Conservation (phyloP, 2,113 vertebrate genomes). For the Syngnathoides biaculeatus region DNA sequence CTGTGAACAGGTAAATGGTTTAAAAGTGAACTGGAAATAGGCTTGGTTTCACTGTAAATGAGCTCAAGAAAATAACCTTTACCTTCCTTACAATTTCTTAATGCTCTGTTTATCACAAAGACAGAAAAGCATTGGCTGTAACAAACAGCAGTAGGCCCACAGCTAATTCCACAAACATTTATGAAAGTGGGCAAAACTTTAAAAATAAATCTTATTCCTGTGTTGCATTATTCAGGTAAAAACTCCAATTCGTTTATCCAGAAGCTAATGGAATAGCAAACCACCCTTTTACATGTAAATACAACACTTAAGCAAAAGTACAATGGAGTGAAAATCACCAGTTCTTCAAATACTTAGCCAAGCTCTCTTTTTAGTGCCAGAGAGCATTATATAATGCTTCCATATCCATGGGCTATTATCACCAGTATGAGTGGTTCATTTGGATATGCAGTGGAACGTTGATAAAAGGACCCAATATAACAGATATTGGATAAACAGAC, state of each 20-base stretch:
- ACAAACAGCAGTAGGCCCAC: neutral
- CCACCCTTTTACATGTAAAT: conserved; percentile 35
- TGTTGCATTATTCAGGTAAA: neutral
- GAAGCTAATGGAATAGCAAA: conserved; percentile 43
- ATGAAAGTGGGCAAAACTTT: neutral
- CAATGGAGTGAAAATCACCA: conserved; percentile 47
- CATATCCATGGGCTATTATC: conserved; percentile 61
- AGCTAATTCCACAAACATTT: neutral
- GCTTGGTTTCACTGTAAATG: neutral
- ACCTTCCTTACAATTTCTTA: neutral
- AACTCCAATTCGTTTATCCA: conserved; percentile 30
- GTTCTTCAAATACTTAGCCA: conserved; percentile 31
- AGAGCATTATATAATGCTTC: conserved; percentile 61
- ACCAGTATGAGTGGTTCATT: conserved; percentile 48
- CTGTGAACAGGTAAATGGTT: neutral
- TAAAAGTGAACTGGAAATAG: too few species aligned
- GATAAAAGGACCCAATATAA: too few species aligned
- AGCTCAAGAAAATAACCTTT: neutral
- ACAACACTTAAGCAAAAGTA: conserved; percentile 38
- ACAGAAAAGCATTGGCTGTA: neutral
- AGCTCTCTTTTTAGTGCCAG: conserved; percentile 26
- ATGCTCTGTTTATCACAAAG: neutral
- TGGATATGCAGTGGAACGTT: too few species aligned
- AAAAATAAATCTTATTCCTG: neutral
- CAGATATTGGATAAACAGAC: too few species aligned